Percentiles rank a stretch among this genome's conserved stretches.
Evolutionary conservation across 2,888 invertebrate genomes (phyloP).

Genomic region (Heliconius ethilla): DNA sequence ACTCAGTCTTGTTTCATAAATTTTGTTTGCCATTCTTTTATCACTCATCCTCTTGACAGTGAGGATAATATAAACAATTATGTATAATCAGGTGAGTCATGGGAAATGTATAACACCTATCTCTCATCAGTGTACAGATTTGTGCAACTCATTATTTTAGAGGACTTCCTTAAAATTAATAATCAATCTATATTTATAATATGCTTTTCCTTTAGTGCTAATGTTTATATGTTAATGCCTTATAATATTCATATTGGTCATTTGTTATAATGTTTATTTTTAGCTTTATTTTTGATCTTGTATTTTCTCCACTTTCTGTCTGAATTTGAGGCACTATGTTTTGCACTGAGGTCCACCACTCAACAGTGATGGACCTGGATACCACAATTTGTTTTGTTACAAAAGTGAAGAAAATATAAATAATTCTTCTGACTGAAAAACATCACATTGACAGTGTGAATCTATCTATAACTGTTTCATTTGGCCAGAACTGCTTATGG

Average conservation of each 20-base stretch:
- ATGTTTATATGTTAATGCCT: neutral
- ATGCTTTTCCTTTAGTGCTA: neutral
- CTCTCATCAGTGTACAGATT: conserved; percentile 21
- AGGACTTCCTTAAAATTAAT: conserved; percentile 8
- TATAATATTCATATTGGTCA: conserved; percentile 16
- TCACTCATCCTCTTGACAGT: neutral
- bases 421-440: too few species aligned
- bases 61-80: conserved; percentile 1
- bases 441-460: too few species aligned
- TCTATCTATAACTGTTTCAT: too few species aligned
- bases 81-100: conserved; percentile 29
- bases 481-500: too few species aligned
- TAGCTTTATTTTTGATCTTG: neutral
- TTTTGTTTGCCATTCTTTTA: neutral
- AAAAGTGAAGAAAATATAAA: too few species aligned
- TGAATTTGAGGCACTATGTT: too few species aligned
- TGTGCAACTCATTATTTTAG: conserved; percentile 24
- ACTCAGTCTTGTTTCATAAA: neutral
- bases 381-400: too few species aligned
- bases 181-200: neutral
- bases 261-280: neutral
- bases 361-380: too few species aligned
- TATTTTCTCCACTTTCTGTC: too few species aligned
- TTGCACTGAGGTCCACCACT: too few species aligned
- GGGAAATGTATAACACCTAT: conserved; percentile 23